Evolutionary conservation across 2,888 invertebrate genomes (phyloP).

Genomic region (Herminia tarsipennalis): DNA sequence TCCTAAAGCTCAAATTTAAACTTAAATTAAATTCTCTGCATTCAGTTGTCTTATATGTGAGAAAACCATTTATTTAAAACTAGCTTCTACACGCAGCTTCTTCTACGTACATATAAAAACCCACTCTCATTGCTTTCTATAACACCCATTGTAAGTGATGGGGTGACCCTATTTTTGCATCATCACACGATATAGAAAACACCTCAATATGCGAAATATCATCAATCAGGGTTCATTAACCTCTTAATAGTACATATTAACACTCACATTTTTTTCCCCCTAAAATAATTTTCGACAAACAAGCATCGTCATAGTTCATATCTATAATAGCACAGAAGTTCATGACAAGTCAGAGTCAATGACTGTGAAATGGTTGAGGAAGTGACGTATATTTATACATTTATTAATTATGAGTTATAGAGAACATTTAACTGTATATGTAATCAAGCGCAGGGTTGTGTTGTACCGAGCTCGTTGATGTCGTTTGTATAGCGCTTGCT

Average conservation of each 20-base stretch:
- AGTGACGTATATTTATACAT: conserved; percentile 32
- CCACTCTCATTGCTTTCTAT: too few relatives aligned
- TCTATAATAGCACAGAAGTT: conserved; percentile 9
- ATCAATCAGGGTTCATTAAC: background rate
- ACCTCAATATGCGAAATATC: background rate
- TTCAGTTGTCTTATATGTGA: too few relatives aligned
- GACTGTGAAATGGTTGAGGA: conserved; percentile 34
- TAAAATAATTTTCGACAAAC: conserved; percentile 1
- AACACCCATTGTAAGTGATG: too few relatives aligned
- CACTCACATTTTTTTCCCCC: too few relatives aligned
- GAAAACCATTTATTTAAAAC: conserved; percentile 15
- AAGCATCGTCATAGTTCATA: too few relatives aligned
- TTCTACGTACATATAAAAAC: too few relatives aligned
- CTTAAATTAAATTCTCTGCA: too few relatives aligned
- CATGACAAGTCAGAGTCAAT: conserved; percentile 30
- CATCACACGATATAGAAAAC: too few relatives aligned
- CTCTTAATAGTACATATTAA: background rate
- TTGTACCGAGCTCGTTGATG: conserved; percentile 71
- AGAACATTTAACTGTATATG: conserved; percentile 38
- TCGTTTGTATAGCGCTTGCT: conserved; percentile 68
- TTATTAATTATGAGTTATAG: conserved; percentile 38
- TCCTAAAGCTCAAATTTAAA: too few relatives aligned
- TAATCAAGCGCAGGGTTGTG: conserved; percentile 47
- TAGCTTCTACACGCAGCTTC: too few relatives aligned
- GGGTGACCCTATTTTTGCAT: too few relatives aligned